Evolutionary conservation across 1,140 invertebrate species (phyloP), one percentile per base, ranked within the genome.

Genomic region (Lepeophtheirus salmonis): DNA sequence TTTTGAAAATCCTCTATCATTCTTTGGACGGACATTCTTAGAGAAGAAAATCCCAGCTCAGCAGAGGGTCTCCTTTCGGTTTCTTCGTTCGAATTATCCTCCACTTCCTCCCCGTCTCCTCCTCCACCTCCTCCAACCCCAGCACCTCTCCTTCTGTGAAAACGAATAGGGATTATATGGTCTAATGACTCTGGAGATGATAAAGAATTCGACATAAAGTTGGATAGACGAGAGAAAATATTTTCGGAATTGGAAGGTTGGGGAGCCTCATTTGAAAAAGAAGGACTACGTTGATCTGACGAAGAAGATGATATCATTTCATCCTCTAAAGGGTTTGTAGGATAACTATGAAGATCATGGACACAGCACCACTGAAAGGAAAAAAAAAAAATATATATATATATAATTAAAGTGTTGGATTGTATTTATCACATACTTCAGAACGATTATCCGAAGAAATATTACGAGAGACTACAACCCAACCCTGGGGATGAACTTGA

Each of bases 401-500:
- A 25, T 13, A 22, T 22, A 24, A 13, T 41, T 56, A 56, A 3
- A 25, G 14, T 26, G 14, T 16, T 41, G 30, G 6, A 41, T 41
- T 41, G 6, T n/a, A 41, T 41, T 41, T 10, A 41, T 41, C 30
- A 62, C 67, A 69, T 72, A 83, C 83, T 77, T 92, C 88, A 50
- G 85, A 83, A 65, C 78, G 79, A 68, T 91, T 86, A 67, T 86
- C 81, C 63, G 79, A 79, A 65, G 82, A 87, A 18, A 89, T 83
- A 72, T 91, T 92, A 62, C 89, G 77, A 24, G 86, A 88, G 21
- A 90, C 70, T 12, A 83, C 83, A 70, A 83, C 86, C 83, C 87
- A 90, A 1, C 88, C 87, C 67, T 89, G 81, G 3, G 89, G 89
- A 74, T 95, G 89, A 63, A 95, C 80, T 75, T 90, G 83, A 50